Conservation (phyloP, 2,797 vertebrate species). For the Poeciliopsis infans region DNA sequence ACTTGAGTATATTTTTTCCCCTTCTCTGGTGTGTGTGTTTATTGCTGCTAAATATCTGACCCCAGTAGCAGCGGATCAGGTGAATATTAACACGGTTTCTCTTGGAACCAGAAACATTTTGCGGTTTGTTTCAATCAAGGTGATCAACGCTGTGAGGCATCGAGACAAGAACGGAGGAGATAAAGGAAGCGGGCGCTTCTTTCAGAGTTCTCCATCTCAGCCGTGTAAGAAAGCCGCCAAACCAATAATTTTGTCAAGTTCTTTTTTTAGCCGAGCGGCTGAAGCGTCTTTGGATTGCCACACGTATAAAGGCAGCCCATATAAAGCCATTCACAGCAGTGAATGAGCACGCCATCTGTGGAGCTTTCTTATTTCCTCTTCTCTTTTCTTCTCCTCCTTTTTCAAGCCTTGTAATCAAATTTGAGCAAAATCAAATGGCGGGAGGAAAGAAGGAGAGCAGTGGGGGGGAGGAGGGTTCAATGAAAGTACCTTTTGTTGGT, state of each 20-base stretch:
- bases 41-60: conserved; percentile 42
- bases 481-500: conserved; percentile 99
- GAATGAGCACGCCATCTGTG: conserved; percentile 99
- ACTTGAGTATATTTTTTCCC: no score
- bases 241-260: conserved; percentile 99
- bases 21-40: conserved; percentile 13
- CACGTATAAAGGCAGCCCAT: conserved; percentile 98
- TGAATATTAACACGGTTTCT: conserved; percentile 77
- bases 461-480: conserved; percentile 83
- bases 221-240: conserved; percentile 95
- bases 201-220: conserved; percentile 91
- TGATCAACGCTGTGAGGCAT: conserved; percentile 77
- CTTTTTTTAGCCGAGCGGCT: conserved; percentile 89
- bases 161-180: conserved; percentile 60
- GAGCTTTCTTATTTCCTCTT: conserved; percentile 95
- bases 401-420: conserved; percentile 99
- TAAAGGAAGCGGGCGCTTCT: conserved; percentile 83
- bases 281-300: conserved; percentile 98
- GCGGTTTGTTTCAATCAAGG: conserved; percentile 97
- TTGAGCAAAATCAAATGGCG: conserved; percentile 99
- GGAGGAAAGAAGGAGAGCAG: conserved; percentile 84
- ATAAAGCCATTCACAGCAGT: conserved; percentile 99
- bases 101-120: conserved; percentile 90
- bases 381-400: conserved; percentile 93
- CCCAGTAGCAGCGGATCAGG: conserved; percentile 87